These are phyloP conservation scores for Austrofundulus limnaeus DNA, from an alignment of 2,113 vertebrate genomes.

Conservation along the genomic window DNA sequence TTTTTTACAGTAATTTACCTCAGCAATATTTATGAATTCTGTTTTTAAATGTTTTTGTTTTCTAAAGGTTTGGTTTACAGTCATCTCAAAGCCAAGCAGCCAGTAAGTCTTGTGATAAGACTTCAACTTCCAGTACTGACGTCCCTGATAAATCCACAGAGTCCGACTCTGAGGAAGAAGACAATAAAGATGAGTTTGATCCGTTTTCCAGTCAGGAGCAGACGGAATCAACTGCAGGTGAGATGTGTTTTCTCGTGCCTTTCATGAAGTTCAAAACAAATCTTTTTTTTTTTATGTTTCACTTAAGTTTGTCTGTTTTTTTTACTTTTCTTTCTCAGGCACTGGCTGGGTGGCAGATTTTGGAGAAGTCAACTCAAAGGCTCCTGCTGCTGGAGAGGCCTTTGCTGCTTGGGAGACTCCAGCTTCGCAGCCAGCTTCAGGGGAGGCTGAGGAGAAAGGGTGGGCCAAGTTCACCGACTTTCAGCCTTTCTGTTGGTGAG, in stretches of 20 bases:
- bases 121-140: conserved; percentile 42
- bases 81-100: conserved; percentile 76
- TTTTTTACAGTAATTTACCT: conserved; percentile 1
- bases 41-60: too few relatives aligned
- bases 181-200: conserved; percentile 62
- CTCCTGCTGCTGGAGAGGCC: conserved; percentile 61
- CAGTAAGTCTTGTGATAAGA: conserved; percentile 59
- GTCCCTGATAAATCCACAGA: conserved; percentile 56
- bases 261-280: not conserved
- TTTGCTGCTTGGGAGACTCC: conserved; percentile 82
- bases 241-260: conserved; percentile 1
- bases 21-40: not conserved
- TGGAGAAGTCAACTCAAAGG: conserved; percentile 79
- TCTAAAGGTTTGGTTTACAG: conserved; percentile 73
- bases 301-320: too few relatives aligned
- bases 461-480: conserved; percentile 94
- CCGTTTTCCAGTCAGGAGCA: conserved; percentile 55
- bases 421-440: conserved; percentile 50
- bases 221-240: conserved; percentile 51
- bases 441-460: conserved; percentile 84
- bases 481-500: conserved; percentile 95
- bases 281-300: conserved; percentile 13
- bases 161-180: conserved; percentile 73
- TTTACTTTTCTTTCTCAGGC: conserved; percentile 68
- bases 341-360: conserved; percentile 84